These are phyloP conservation scores for Peribatodes rhomboidaria DNA, from an alignment of 2,888 invertebrate species.

Conservation along the genomic window DNA sequence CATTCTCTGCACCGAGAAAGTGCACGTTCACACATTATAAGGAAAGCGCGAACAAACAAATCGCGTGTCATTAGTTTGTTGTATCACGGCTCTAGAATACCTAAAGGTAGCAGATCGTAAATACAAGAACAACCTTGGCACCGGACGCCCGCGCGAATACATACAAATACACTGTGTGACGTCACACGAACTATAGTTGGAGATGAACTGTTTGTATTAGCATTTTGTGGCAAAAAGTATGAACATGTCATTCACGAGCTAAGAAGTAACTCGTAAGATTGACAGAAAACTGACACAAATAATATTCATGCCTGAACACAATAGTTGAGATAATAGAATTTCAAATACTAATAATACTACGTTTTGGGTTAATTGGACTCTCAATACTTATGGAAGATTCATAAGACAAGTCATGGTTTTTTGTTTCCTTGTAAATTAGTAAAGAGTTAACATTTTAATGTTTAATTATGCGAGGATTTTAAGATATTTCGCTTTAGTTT, in stretches of 20 bases:
- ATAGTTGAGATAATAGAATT: background rate
- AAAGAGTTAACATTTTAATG: no score
- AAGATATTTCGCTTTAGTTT: no score
- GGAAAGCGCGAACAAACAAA: conserved; percentile 30
- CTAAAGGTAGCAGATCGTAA: conserved; percentile 49
- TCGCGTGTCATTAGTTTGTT: conserved; percentile 29
- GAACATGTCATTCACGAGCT: conserved; percentile 11
- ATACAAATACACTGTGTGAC: conserved; percentile 59
- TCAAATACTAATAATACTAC: background rate
- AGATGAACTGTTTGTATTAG: conserved; percentile 44
- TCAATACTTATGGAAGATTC: no score
- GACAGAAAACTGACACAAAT: conserved; percentile 4
- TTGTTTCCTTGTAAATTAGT: no score
- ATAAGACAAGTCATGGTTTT: no score
- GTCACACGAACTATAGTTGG: conserved; percentile 54
- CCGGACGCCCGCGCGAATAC: conserved; percentile 56
- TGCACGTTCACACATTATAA: conserved; percentile 30
- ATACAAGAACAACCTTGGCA: conserved; percentile 64
- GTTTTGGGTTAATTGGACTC: no score
- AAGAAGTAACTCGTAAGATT: conserved; percentile 17
- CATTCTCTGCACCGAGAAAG: conserved; percentile 21
- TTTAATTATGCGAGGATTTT: no score
- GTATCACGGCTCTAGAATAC: conserved; percentile 20
- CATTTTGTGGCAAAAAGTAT: conserved; percentile 30
- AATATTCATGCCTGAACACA: background rate